Percentiles rank a stretch among this genome's conserved stretches.
Conservation (phyloP, 2,888 invertebrate genomes). For the Drosophila paranaensis region DNA sequence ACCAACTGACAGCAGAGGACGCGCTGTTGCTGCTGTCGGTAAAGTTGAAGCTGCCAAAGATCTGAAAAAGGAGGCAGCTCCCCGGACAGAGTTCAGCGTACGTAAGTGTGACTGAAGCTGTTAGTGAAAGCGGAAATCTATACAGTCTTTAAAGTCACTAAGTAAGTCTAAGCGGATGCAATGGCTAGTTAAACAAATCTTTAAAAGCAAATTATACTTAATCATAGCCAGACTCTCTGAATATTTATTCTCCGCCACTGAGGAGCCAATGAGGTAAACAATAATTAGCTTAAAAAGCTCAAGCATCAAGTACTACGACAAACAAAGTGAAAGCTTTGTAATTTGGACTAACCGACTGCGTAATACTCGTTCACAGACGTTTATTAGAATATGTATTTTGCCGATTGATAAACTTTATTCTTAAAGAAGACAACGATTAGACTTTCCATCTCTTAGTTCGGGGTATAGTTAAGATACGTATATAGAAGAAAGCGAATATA, state of each 20-base stretch:
- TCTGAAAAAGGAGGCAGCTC: slow-evolving; percentile 24
- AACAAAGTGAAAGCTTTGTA: not conserved
- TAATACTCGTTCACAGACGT: not conserved
- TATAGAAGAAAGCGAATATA: not conserved
- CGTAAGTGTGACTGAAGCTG: slow-evolving; percentile 61
- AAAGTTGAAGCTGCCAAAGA: slow-evolving; percentile 16
- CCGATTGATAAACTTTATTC: not conserved
- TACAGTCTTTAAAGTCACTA: not conserved
- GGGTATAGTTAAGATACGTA: not conserved
- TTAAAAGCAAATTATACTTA: not conserved
- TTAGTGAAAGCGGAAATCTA: not conserved
- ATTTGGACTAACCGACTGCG: no score
- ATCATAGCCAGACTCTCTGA: not conserved
- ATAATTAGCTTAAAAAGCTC: not conserved
- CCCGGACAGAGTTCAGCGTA: slow-evolving; percentile 32
- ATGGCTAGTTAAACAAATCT: not conserved
- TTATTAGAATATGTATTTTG: not conserved
- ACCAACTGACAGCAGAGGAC: slow-evolving; percentile 36
- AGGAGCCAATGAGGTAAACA: not conserved
- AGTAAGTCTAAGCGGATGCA: not conserved
- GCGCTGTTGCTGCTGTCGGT: slow-evolving; percentile 10
- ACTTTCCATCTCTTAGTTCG: not conserved
- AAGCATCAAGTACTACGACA: not conserved
- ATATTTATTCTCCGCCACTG: not conserved
- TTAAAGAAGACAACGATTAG: not conserved